A percentile compares a stretch with the other conserved stretches of the same genome.
phyloP scores from a whole-genome alignment of 2,888 invertebrate genomes.

The Dione vanillae region DNA sequence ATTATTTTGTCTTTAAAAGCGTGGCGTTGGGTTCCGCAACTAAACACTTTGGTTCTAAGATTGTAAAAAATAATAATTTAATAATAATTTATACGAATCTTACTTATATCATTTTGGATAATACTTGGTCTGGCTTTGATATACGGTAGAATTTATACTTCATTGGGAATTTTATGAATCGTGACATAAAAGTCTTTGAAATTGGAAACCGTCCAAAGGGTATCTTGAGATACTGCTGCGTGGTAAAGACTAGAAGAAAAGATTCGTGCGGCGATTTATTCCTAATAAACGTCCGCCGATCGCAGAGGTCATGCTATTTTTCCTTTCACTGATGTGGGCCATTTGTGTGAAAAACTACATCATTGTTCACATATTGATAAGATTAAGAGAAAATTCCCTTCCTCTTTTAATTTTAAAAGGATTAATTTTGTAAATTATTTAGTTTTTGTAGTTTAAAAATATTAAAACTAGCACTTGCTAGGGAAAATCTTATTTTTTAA shows the following conservation, averaged over 20 bases:
- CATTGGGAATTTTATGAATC: conserved; percentile 45
- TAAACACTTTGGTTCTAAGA: no score
- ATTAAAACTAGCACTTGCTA: no score
- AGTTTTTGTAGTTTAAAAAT: no score
- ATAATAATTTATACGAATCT: no score
- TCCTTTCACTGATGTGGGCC: conserved; percentile 28
- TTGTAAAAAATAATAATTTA: no score
- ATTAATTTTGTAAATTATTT: no score
- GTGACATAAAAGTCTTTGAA: conserved; percentile 41
- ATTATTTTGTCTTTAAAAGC: no score
- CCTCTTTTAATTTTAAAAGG: conserved; percentile 10
- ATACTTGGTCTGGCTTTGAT: not conserved
- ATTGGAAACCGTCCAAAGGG: conserved; percentile 48
- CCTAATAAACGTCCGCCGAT: conserved; percentile 45
- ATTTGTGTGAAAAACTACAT: conserved; percentile 23
- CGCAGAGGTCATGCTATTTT: conserved; percentile 39
- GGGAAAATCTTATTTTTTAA: no score
- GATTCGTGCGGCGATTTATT: conserved; percentile 41
- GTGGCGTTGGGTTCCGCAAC: no score
- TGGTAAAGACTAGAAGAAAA: conserved; percentile 35
- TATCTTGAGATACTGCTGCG: conserved; percentile 45
- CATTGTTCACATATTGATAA: conserved; percentile 12
- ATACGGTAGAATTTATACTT: conserved; percentile 42
- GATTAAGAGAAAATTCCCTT: conserved; percentile 4
- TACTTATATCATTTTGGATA: not conserved